A percentile compares a stretch with the other conserved stretches of the same genome.
Conservation (phyloP, 2,113 vertebrate genomes). For the Campylomormyrus tamandua region DNA sequence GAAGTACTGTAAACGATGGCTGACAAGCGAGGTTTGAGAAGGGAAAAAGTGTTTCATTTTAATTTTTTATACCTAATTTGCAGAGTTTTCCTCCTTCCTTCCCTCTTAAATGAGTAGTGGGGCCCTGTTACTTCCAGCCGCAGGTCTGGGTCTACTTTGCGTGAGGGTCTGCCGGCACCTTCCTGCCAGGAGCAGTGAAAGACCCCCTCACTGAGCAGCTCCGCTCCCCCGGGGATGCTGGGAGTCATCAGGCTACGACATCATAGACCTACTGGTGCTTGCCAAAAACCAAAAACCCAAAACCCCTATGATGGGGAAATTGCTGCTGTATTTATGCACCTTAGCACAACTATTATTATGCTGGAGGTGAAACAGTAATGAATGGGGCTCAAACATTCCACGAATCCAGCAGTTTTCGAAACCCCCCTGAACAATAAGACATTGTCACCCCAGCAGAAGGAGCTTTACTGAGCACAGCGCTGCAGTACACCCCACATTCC, state of each 20-base stretch:
- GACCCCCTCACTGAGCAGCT: background rate
- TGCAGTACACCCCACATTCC: conserved; percentile 19
- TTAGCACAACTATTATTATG: conserved; percentile 45
- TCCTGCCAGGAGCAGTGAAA: background rate
- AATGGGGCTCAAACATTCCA: conserved; percentile 41
- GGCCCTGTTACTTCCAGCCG: background rate
- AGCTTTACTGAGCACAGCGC: conserved; percentile 29
- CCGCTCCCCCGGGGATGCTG: background rate
- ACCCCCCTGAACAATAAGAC: conserved; percentile 47
- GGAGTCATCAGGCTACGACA: conserved; percentile 26
- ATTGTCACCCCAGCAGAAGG: conserved; percentile 44
- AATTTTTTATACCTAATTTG: background rate
- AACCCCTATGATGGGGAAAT: conserved; percentile 42
- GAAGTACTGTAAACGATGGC: conserved; percentile 3
- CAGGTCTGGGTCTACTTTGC: background rate
- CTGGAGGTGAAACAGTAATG: conserved; percentile 36
- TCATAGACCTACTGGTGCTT: conserved; percentile 8
- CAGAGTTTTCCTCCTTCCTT: background rate
- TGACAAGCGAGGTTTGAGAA: conserved; percentile 16
- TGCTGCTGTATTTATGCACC: conserved; percentile 43
- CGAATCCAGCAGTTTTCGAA: conserved; percentile 42
- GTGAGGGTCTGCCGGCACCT: background rate
- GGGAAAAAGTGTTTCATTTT: conserved; percentile 15
- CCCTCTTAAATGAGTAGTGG: background rate
- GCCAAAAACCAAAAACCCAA: conserved; percentile 18